Evolutionary conservation across 2,888 invertebrate species (phyloP), one percentile per base, ranked within the genome.

Genomic region (Himalopsyche anomala): DNA sequence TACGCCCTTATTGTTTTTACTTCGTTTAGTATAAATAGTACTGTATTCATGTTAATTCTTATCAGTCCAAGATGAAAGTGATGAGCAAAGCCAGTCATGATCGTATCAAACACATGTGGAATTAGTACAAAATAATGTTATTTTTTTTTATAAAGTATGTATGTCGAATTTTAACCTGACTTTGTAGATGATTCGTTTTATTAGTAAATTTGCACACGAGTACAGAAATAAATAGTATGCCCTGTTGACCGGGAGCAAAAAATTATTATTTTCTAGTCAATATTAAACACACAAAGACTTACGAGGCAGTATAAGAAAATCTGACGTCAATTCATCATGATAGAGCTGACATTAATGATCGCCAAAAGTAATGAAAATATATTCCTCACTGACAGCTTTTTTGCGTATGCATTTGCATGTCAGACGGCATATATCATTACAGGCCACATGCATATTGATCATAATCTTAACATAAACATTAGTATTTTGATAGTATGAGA

Each of bases 331-430:
- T 85, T 55, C 45, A 85, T 85, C 83, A 85, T 85, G 83, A 80
- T 85, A 83, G 79, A 82, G 81, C 55, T 80, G 83, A 83, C 85
- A 80, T 83, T 85, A 83, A 83, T 83, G 83, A 85, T 56, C 79
- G 45, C 82, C 85, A 80, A 85, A 83, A 85, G 42, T 80, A 42
- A 28, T 82, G 8, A 74, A 82, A 74, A 69, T 45, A 51, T 12
- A 56, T 81, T 17, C 42, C 11, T 79, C 38, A 45, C 83, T 82
- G 80, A 82, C 79, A 36, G 36, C 80, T 79, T 80, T 79, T 69
- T 62, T 83, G 80, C 83, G 36, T 54, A 40, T 54, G 42, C 38
- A 38, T 17, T 56, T 62, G 42, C 36, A 38, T 62, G 12, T n/a
- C n/a, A 69, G 69, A 51, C 38, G 56, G 82, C n/a, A 54, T 54